Base-by-base conservation (phyloP, 1,140 invertebrate species). In the Caerostris darwini region DNA sequence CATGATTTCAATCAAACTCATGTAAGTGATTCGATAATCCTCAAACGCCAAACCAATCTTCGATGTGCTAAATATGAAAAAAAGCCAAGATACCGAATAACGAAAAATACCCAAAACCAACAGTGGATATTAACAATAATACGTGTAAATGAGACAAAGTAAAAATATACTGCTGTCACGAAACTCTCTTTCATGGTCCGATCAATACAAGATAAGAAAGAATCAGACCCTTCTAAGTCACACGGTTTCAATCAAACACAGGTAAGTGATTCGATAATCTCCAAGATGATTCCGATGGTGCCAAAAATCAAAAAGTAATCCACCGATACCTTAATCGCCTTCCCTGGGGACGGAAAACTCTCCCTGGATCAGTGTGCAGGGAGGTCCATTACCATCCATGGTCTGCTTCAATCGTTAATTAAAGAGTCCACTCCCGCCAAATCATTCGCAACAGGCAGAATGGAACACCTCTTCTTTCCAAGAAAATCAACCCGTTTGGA, bases 401-500 rank as follows among this genome's bases (percentile, higher is more conserved):
- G 82, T 83, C 56, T 7, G 82, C 82, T 83, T 83, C 56, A n/a
- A 10, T 7, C 54, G 82, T 58, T 10, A 83, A 57, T 83, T 17
- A 83, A 83, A 58, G 82, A 56, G 12, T 83, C 82, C 82, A 83
- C 82, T 83, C 82, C 82, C 14, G 53, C 54, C 82, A 58, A 83
- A 83, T 83, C 82, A 83, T 56, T 83, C 82, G 54, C 82, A 83
- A 83, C 54, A 57, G 54, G 82, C n/a, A 17, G 17, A 12, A 81
- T 19, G 50, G 34, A 57, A 83, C 53, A 83, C 82, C 56, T 19
- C 82, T 56, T 58, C 54, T 19, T 34, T 77, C 12, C 12, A 77
- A 77, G 71, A 77, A 77, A 77, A 77, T 77, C 83, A 85, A 85
- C 56, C 83, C 56, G 17, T 82, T 82, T 82, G 77, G 77, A 17